Conservation (phyloP, 2,113 vertebrate species). For the Zosterops pallidus region DNA sequence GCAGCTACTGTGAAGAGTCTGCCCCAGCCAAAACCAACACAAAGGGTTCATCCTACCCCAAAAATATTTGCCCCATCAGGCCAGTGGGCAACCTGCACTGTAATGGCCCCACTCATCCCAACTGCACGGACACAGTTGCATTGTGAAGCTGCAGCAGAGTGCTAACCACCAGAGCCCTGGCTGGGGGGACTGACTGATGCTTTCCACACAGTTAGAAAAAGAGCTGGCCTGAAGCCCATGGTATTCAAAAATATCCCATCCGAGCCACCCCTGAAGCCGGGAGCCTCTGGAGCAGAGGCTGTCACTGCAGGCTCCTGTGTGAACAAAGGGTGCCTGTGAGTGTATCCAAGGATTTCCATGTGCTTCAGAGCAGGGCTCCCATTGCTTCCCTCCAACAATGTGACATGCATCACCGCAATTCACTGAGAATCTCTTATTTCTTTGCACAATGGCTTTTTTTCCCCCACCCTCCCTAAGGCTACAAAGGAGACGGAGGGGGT, state of each 20-base stretch:
- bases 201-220: neutral
- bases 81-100: neutral
- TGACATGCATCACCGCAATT: neutral
- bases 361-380: neutral
- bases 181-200: neutral
- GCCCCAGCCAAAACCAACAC: neutral
- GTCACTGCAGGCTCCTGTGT: fast-evolving
- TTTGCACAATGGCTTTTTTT: neutral
- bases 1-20: neutral
- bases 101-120: fast-evolving
- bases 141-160: neutral
- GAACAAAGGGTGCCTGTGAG: neutral
- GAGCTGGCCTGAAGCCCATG: neutral
- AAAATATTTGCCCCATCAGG: neutral
- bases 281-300: neutral
- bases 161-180: neutral
- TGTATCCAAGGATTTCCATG: neutral
- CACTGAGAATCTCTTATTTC: neutral
- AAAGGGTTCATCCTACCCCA: neutral
- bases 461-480: neutral
- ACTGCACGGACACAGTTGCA: neutral
- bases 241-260: neutral
- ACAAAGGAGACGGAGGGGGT: neutral
- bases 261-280: fast-evolving
- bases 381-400: neutral